Percentiles rank a stretch among this genome's conserved stretches.
Evolutionary conservation across 1,140 invertebrate species (phyloP).

Genomic region (Bombus breviceps): DNA sequence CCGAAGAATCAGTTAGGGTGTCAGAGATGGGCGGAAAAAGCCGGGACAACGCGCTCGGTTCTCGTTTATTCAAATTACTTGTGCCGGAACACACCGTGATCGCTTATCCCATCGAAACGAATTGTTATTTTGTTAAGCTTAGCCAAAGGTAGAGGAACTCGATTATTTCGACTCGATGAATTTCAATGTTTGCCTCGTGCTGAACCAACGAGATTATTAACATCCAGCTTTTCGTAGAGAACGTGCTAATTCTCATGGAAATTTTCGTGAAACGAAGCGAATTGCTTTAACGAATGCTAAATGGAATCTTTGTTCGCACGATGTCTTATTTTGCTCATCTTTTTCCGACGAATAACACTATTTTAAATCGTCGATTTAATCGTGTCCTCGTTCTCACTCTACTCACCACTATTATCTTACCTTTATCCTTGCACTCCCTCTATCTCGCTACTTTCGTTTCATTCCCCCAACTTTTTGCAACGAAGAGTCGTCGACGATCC

Average conservation of each 20-base stretch:
- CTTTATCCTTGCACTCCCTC: not conserved
- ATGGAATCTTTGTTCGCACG: too few relatives aligned
- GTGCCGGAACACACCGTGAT: conserved; percentile 5
- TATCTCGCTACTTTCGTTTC: not conserved
- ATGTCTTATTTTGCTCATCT: too few relatives aligned
- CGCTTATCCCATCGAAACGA: conserved; percentile 22
- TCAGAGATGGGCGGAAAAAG: not conserved
- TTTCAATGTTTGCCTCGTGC: not conserved
- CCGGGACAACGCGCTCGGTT: not conserved
- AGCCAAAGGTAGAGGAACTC: not conserved
- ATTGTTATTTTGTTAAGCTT: conserved; percentile 30
- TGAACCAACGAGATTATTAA: conserved; percentile 23
- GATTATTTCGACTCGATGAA: conserved; percentile 33
- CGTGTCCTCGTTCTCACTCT: not conserved
- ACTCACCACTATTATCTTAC: not conserved
- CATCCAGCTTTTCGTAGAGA: not conserved
- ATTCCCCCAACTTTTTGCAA: not conserved
- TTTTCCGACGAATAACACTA: too few relatives aligned
- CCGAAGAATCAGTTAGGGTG: not conserved
- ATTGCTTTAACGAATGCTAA: not conserved
- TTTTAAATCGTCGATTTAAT: not conserved
- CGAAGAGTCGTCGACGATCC: not conserved
- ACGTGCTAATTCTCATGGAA: not conserved
- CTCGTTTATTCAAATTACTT: conserved; percentile 31
- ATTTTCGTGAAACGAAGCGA: not conserved